Base-by-base conservation (phyloP, 2,888 invertebrate species). In the Danaus chrysippus region DNA sequence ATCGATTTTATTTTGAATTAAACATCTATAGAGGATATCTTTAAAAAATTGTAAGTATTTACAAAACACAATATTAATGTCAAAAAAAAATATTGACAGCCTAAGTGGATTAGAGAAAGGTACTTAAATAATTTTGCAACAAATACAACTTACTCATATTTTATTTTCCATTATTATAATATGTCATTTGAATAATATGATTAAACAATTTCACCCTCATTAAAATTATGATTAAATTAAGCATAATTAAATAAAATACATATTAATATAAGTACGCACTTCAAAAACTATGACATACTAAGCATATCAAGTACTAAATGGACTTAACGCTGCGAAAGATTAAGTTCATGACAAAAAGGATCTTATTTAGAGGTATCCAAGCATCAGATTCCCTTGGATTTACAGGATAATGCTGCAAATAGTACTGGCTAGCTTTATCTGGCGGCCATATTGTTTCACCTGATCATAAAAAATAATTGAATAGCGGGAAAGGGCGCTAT, bases 401-500 rank as follows among this genome's bases (percentile, higher is more conserved):
- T 54, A 17, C 57, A 41, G 44, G 57, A 57, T 57, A 56, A 59
- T 44, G 19, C 41, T 46, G 41, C 44, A 56, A 55, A 58, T 56
- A 64, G 60, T 64, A 56, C 64, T 59, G 63, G 66, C 62, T 57
- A 65, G 74, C 76, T 75, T 85, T 85, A 85, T 85, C 83, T 78
- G 79, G 62, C 76, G 72, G 77, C 79, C 80, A 81, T 84, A 82
- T 76, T 78, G 79, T 81, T 76, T 78, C 79, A 86, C 86, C 86
- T 86, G 86, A 77, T 83, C 86, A 78, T 88, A 88, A 87, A 88
- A 87, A 87, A 87, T 88, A 87, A 88, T 88, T 88, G 87, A 87
- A 87, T 87, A 76, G 84, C 81, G 72, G 71, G 72, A 71, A 76
- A 71, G 66, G 60, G 62, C 52, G 62, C 75, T 77, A 82, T 74